phyloP scores from a whole-genome alignment of 2,113 vertebrate genomes.

The Actenoides lindsayi region DNA sequence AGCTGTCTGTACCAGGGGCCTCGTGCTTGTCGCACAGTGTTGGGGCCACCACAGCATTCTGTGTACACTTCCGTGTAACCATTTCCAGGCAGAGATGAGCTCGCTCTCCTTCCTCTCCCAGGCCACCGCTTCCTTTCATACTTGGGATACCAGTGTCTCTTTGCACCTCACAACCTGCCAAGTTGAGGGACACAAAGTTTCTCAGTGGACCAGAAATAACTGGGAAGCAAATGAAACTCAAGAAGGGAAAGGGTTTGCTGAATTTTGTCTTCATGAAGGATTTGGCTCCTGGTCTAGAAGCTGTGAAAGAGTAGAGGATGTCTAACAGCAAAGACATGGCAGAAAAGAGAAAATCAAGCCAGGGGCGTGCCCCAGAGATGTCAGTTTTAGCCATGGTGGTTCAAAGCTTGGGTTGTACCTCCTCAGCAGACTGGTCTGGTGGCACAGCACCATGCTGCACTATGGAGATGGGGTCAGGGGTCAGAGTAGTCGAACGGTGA shows the following conservation, averaged over 20 bases:
- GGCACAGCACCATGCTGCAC: background rate
- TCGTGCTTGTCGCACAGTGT: background rate
- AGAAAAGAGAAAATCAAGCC: background rate
- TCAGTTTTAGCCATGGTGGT: background rate
- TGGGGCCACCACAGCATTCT: background rate
- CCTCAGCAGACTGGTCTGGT: background rate
- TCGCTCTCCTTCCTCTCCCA: background rate
- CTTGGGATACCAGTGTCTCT: background rate
- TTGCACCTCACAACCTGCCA: background rate
- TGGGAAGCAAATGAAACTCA: rapidly evolving
- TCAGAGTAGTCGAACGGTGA: background rate
- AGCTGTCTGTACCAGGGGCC: background rate
- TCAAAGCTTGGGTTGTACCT: background rate
- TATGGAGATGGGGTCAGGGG: background rate
- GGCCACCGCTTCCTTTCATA: background rate
- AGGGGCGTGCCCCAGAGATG: background rate
- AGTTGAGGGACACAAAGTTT: background rate
- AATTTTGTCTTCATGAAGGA: background rate
- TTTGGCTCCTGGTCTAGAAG: background rate
- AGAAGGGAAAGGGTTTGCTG: background rate
- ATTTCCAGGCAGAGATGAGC: background rate
- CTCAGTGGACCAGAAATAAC: background rate
- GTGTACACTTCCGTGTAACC: background rate
- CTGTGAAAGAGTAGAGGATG: background rate
- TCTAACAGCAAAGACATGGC: background rate